phyloP scores from a whole-genome alignment of 2,797 vertebrate species.

The Acrossocheilus wenchowensis region DNA sequence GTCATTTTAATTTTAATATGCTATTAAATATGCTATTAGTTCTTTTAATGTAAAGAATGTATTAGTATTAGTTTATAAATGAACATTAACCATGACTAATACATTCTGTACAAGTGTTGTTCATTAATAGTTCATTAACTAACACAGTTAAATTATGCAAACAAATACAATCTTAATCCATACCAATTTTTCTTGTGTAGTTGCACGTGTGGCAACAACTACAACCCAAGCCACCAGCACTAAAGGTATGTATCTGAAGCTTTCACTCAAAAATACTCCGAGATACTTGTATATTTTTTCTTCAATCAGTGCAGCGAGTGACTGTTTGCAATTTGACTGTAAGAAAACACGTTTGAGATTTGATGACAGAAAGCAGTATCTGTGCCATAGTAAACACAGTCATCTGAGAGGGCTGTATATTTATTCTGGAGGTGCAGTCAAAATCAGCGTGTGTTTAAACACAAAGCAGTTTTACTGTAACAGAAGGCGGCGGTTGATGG shows the following conservation, averaged over 20 bases:
- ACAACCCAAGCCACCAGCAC: conserved; percentile 26
- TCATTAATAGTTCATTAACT: not conserved
- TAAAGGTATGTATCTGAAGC: conserved; percentile 41
- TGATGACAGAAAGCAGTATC: not conserved
- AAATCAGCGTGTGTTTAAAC: conserved; percentile 17
- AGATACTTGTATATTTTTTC: not conserved
- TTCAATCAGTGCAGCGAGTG: not conserved
- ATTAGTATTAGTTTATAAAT: not conserved
- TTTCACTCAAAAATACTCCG: not conserved
- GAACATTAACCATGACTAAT: not conserved
- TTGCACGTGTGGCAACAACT: not conserved
- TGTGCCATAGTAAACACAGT: not conserved
- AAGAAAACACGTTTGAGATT: not conserved
- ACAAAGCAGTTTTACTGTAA: conserved; percentile 58
- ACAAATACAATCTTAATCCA: not conserved
- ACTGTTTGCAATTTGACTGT: not conserved
- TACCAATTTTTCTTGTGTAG: conserved; percentile 5
- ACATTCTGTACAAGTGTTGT: not conserved
- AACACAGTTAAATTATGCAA: not conserved
- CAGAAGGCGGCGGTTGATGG: conserved; percentile 64
- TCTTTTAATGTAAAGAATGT: not conserved
- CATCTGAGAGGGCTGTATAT: conserved; percentile 8
- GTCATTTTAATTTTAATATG: not conserved
- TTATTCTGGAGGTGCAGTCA: conserved; percentile 4
- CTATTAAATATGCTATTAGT: not conserved